Evolutionary conservation across 2,888 invertebrate genomes (phyloP), one percentile per base, ranked within the genome.

Genomic region (Galeruca laticollis): DNA sequence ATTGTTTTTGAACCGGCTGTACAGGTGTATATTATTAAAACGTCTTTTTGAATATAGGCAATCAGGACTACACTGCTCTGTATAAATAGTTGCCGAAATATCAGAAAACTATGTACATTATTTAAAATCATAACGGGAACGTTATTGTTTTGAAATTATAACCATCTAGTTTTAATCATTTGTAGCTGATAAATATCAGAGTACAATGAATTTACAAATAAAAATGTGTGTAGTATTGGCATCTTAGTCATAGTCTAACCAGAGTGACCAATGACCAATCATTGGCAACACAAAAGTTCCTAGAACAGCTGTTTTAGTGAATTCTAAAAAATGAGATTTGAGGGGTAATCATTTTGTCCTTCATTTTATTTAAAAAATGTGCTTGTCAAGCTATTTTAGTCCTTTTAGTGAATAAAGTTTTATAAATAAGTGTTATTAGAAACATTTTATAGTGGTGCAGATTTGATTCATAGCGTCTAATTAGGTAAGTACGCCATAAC

Each of bases 401-500:
- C 37, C 49, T 60, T 51, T 64, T 56, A 64, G 62, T 64, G 69
- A 69, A 57, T 66, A 59, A 63, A 69, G 59, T 51, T 33, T 18
- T 43, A 33, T 60, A 31, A 57, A 31, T 37, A 20, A 60, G 33
- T 35, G 51, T 33, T 18, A 37, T n/a, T 60, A 31, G 21, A 49
- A 37, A 59, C 5, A 52, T 33, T 59, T 18, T 37, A 40, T 49
- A 51, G 37, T 59, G 51, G 31, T 43, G 52, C 40, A 56, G 26
- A 51, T 60, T 63, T 10, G 26, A 60, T 63, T 40, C 18, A 59
- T 20, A 69, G 69, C 69, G 69, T 69, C 69, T 63, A 37, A 57
- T 31, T 69, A 69, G 69, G 69, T 69, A 51, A 69, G 69, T 69
- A 37, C 57, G 15, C 26, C 40, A 64, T 69, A 62, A 66, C 63